These are phyloP conservation scores for Procapra przewalskii DNA, from an alignment of 2,113 vertebrate genomes.

Conservation along the genomic window DNA sequence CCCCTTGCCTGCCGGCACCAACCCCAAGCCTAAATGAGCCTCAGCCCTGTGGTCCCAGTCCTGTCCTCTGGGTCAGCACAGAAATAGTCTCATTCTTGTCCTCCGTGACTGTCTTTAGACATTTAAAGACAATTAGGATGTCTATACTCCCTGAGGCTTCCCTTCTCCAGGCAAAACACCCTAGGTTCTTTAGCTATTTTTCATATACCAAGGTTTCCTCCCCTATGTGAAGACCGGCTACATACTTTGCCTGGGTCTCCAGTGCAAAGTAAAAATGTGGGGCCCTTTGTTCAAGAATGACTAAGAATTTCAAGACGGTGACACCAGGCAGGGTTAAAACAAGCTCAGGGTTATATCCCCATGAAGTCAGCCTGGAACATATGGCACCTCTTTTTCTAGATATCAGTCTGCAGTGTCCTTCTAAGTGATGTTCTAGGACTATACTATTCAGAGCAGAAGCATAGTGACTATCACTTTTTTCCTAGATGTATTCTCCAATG, in stretches of 20 bases:
- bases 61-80: neutral
- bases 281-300: neutral
- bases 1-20: neutral
- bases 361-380: neutral
- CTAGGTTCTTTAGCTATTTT: neutral
- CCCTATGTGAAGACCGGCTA: neutral
- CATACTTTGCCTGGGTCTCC: neutral
- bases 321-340: neutral
- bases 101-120: too few species aligned
- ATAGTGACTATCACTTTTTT: neutral
- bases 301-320: neutral
- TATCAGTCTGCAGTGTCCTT: neutral
- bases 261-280: neutral
- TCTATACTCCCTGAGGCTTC: neutral
- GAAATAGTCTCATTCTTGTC: neutral
- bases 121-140: neutral
- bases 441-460: neutral
- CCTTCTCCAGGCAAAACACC: neutral
- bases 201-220: neutral
- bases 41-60: neutral
- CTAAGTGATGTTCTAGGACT: neutral
- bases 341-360: neutral
- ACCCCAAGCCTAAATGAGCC: neutral
- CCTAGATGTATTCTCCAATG: neutral
- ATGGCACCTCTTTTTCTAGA: neutral